phyloP scores from a whole-genome alignment of 2,888 invertebrate genomes.

The Caenorhabditis imperialis region DNA sequence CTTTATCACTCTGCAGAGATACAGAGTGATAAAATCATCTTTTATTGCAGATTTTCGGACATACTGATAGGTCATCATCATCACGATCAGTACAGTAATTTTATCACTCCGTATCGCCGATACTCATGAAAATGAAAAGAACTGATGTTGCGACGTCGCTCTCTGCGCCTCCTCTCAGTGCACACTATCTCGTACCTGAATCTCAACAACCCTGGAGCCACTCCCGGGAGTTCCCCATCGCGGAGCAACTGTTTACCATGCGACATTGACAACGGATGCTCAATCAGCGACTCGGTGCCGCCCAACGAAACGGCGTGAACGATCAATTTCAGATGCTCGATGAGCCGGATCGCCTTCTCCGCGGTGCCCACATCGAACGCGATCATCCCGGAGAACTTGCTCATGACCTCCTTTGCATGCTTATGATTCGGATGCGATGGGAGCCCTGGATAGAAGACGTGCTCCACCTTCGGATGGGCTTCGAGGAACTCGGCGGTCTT shows the following conservation, averaged over 20 bases:
- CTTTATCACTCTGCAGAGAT: no score
- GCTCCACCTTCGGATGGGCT: slow-evolving; percentile 48
- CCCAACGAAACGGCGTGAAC: slow-evolving; percentile 69
- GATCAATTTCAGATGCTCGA: slow-evolving; percentile 56
- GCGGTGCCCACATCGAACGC: slow-evolving; percentile 64
- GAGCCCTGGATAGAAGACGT: slow-evolving; percentile 69
- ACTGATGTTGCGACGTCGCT: no score
- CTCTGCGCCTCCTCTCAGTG: no score
- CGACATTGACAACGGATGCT: slow-evolving; percentile 66
- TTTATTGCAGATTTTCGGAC: no score
- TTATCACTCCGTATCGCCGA: no score
- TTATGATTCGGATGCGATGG: slow-evolving; percentile 65
- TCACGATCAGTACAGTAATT: no score
- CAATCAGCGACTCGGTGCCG: slow-evolving; percentile 69
- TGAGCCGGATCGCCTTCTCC: slow-evolving; percentile 55
- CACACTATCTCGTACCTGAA: slow-evolving; percentile 61
- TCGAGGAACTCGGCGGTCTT: slow-evolving; percentile 61
- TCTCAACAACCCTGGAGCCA: slow-evolving; percentile 60
- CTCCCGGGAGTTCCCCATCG: slow-evolving; percentile 18
- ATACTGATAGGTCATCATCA: no score
- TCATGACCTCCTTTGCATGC: slow-evolving; percentile 57
- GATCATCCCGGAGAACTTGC: slow-evolving; percentile 70
- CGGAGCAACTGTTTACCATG: slow-evolving; percentile 60
- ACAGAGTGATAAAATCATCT: no score
- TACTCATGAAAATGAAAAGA: no score